A percentile compares a stretch with the other conserved stretches of the same genome.
These are phyloP conservation scores for Therioaphis trifolii DNA, from an alignment of 2,888 invertebrate species.

Conservation along the genomic window DNA sequence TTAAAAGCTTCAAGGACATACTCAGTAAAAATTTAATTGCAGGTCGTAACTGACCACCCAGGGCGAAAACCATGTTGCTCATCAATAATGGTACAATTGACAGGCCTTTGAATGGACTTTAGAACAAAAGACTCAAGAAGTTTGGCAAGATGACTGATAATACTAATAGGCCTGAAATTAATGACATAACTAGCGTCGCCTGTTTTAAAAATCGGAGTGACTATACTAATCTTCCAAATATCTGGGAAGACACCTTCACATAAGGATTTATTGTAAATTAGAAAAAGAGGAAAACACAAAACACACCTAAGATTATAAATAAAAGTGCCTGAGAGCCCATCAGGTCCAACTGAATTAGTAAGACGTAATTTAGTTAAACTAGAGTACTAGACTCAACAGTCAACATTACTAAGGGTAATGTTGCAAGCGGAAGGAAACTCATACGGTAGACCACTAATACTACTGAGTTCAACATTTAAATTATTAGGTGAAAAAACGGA, in stretches of 20 bases:
- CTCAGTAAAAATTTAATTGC: constrained; percentile 8
- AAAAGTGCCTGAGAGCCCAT: constrained; percentile 1
- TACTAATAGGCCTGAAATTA: constrained; percentile 3
- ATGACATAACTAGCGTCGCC: background rate
- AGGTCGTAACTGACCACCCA: background rate
- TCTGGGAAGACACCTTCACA: constrained; percentile 4
- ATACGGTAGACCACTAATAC: background rate
- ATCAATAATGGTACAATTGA: background rate
- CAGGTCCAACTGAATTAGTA: constrained; percentile 1
- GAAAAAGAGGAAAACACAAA: constrained; percentile 17
- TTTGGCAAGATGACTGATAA: constrained; percentile 14
- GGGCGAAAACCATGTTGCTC: background rate
- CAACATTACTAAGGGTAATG: background rate
- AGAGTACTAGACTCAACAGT: constrained; percentile 7
- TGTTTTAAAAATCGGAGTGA: constrained; percentile 10
- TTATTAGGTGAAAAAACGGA: background rate
- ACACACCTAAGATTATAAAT: background rate
- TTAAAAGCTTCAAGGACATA: background rate
- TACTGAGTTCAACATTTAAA: background rate
- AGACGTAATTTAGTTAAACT: background rate
- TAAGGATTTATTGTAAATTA: background rate
- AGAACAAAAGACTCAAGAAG: background rate
- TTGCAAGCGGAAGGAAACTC: background rate
- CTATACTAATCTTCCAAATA: background rate
- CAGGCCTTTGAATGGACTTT: background rate